Evolutionary conservation across 1,140 invertebrate species (phyloP).

Genomic region (Frieseomelitta varia): DNA sequence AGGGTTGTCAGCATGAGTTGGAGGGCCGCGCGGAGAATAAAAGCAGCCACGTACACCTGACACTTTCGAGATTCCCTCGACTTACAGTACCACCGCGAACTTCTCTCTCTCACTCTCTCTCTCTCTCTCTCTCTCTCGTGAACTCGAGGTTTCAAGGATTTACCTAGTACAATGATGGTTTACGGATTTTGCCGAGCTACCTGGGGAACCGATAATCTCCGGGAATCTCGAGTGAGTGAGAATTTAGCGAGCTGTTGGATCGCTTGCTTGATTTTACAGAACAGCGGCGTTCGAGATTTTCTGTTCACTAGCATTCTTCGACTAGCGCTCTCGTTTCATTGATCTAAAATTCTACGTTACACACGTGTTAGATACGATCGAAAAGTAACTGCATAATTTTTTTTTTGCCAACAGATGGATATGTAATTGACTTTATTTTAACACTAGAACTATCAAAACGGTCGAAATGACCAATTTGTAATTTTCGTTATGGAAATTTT

Average conservation of each 20-base stretch:
- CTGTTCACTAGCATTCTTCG: background rate
- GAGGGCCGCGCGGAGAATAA: slow-evolving; percentile 43
- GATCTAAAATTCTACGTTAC: background rate
- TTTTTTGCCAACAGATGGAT: no score
- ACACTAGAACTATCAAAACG: no score
- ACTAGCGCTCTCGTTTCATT: background rate
- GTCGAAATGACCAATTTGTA: no score
- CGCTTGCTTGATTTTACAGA: background rate
- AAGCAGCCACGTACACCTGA: slow-evolving; percentile 31
- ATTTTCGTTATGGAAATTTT: no score
- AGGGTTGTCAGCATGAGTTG: slow-evolving; percentile 45
- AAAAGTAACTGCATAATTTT: no score
- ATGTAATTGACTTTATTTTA: no score
- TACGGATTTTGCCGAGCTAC: slow-evolving; percentile 7
- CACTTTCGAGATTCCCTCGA: slow-evolving; percentile 42
- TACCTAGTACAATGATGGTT: slow-evolving; percentile 8
- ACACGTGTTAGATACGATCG: no score
- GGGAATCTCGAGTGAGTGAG: background rate
- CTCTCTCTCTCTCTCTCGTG: background rate
- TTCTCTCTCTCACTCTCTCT: background rate
- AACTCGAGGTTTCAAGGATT: slow-evolving; percentile 1
- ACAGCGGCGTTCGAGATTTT: background rate
- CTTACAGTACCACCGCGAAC: background rate
- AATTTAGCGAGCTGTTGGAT: background rate
- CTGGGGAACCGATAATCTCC: background rate